Base-by-base conservation (phyloP, 2,113 vertebrate species). In the Cinclus cinclus region DNA sequence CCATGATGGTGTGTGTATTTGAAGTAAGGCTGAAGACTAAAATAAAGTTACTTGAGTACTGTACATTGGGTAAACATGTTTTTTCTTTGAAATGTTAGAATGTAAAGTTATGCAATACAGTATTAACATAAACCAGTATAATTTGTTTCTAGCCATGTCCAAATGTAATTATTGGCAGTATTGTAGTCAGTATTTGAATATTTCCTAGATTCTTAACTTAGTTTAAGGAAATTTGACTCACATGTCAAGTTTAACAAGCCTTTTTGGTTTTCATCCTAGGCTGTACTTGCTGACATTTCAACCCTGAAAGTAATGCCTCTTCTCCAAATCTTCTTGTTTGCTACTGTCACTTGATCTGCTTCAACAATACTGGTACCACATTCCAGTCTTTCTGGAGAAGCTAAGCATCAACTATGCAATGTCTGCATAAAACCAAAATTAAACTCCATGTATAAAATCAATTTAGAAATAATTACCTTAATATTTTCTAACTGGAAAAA, bases 291-390 rank as follows among this genome's bases (percentile, higher is more conserved):
- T 83, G 99, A 99, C 94, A 99, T 99, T 95, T 99, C 99, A 30
- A 99, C 99, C 58, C 97, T 99, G 94, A 99, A 99, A 98, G 99
- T 99, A 93, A 99, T 99, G 98, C 99, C 99, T 70, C 99, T 99
- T 97, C 99, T 99, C 97, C 99, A 99, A 90, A 99, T 99, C 98
- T 99, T 99, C 96, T 97, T 99, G 37, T 99, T 99, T 90, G 99
- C 99, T 83, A 99, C 98, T 65, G 96, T 98, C 90, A 98, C 98
- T 95, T 99, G 98, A 99, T 97, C 90, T 91, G 63, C 68, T 88
- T 74, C 89, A 83, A 78, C 94, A 78, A 60, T 79, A 64, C 64
- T 91, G 76, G 81, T 95, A 82, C 67, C 56, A 41, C 58, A 77
- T 88, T 90, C 90, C 90, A 87, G 93, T 77, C 95, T 97, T 95